Evolutionary conservation across 2,888 invertebrate genomes (phyloP).

Genomic region (Drosophila imparisetae): DNA sequence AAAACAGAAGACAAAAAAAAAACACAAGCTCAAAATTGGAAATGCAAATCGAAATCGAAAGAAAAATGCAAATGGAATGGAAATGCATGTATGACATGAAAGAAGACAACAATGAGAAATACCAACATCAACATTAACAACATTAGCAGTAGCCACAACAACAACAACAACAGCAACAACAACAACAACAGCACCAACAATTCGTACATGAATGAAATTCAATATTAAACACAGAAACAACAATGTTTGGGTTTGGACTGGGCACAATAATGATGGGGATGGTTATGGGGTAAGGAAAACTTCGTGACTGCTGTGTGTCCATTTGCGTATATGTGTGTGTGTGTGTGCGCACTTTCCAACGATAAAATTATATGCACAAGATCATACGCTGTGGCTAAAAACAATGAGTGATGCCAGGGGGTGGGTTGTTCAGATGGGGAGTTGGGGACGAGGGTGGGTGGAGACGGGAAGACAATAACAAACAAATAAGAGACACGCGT

Average conservation of each 20-base stretch:
- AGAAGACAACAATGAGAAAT: conserved; percentile 33
- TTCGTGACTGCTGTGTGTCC: conserved; percentile 17
- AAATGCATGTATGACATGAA: conserved; percentile 42
- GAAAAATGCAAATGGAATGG: conserved; percentile 20
- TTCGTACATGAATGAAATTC: conserved; percentile 40
- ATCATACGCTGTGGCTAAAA: conserved; percentile 19
- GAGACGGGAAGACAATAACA: conserved; percentile 18
- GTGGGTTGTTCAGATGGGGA: not conserved
- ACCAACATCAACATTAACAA: conserved; percentile 13
- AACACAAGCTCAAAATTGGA: conserved; percentile 2
- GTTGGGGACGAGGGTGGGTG: not conserved
- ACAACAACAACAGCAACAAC: conserved; percentile 18
- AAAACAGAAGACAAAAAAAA: conserved; percentile 6
- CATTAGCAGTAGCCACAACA: conserved; percentile 8
- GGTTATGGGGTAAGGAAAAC: conserved; percentile 11
- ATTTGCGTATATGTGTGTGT: not conserved
- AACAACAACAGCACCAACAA: conserved; percentile 18
- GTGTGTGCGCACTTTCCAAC: conserved; percentile 47
- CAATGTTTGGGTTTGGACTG: conserved; percentile 6
- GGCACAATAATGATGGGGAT: conserved; percentile 1
- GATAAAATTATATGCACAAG: conserved; percentile 35
- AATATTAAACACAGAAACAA: conserved; percentile 34
- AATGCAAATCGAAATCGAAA: conserved; percentile 26
- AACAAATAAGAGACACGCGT: conserved; percentile 25
- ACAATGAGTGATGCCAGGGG: not conserved